phyloP scores from a whole-genome alignment of 2,113 vertebrate genomes.

The Clarias batrachus region DNA sequence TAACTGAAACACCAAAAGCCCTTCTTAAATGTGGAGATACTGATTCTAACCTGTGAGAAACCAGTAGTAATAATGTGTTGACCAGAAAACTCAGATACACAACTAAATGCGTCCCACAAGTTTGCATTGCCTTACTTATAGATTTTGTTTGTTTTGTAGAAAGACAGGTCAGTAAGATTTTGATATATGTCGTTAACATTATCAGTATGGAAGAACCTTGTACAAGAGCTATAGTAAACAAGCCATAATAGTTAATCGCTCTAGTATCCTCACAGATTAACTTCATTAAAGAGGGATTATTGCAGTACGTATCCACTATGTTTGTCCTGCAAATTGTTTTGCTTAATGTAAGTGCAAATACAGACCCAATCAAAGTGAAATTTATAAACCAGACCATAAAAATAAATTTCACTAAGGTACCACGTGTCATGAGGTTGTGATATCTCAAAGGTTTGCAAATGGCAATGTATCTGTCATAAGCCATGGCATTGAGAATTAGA shows the following conservation, averaged over 20 bases:
- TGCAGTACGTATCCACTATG: neutral
- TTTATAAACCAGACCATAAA: neutral
- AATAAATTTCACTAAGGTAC: neutral
- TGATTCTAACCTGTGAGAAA: conserved; percentile 3
- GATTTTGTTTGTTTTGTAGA: neutral
- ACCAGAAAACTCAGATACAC: neutral
- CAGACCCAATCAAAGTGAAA: neutral
- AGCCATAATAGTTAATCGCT: neutral
- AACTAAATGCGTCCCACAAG: neutral
- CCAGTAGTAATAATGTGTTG: neutral
- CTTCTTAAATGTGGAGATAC: neutral
- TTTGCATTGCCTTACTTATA: conserved; percentile 7
- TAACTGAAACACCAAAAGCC: neutral
- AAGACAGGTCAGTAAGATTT: conserved; percentile 2
- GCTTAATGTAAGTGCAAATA: neutral
- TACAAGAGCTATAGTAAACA: neutral
- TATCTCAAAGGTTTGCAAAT: conserved; percentile 4
- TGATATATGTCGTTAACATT: neutral
- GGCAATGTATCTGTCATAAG: neutral
- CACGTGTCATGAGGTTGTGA: neutral
- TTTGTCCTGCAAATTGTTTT: conserved; percentile 14
- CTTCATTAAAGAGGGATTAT: conserved; percentile 11
- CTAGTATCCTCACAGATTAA: conserved; percentile 2
- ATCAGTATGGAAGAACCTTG: neutral
- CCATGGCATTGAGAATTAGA: neutral